phyloP scores from a whole-genome alignment of 2,797 vertebrate genomes.

The Paguma larvata region DNA sequence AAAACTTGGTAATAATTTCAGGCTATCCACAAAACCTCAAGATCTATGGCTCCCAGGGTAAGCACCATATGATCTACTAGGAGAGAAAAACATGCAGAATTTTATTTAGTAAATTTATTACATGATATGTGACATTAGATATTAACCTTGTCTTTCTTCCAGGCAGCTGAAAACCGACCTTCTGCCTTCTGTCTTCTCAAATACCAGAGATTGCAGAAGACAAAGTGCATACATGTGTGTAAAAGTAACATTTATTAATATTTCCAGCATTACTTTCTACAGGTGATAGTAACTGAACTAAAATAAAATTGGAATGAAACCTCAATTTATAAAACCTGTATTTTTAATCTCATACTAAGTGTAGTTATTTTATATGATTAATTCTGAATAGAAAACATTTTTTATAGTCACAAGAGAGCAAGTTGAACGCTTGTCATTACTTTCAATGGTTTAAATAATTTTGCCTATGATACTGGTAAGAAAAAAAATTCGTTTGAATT shows the following conservation, averaged over 20 bases:
- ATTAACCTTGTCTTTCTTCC: not conserved
- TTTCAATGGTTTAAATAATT: slow-evolving; percentile 67
- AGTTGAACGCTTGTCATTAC: slow-evolving; percentile 29
- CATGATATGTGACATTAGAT: not conserved
- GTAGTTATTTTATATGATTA: slow-evolving; percentile 36
- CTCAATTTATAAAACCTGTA: not conserved
- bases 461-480: not conserved
- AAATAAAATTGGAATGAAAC: slow-evolving; percentile 23
- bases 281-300: slow-evolving; percentile 1
- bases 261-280: not conserved
- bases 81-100: slow-evolving; percentile 14
- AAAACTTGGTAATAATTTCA: not conserved
- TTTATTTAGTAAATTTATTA: slow-evolving; percentile 34
- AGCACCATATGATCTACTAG: not conserved
- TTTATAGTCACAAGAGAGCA: slow-evolving; percentile 9
- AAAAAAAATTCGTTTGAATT: slow-evolving; percentile 39
- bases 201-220: not conserved
- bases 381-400: slow-evolving; percentile 62
- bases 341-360: slow-evolving; percentile 36
- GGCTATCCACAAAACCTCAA: not conserved
- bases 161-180: not conserved
- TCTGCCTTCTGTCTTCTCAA: slow-evolving; percentile 37
- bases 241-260: slow-evolving; percentile 45
- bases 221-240: not conserved
- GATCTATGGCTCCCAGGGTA: not conserved